Evolutionary conservation across 2,888 invertebrate genomes (phyloP).

Genomic region (Acronicta aceris): DNA sequence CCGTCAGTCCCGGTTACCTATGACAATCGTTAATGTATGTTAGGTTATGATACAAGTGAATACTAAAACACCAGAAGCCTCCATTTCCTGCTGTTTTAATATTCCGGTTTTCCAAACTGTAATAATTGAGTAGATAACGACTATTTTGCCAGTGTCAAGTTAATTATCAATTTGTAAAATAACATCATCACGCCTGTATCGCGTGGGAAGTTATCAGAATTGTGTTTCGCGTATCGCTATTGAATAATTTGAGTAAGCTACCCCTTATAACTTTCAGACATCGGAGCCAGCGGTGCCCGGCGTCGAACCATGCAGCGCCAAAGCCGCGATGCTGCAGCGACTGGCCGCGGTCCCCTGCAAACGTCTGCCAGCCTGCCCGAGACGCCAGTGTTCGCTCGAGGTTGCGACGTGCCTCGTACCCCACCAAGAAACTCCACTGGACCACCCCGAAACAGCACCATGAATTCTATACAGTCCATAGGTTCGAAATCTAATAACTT

Average conservation of each 20-base stretch:
- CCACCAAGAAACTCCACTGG: conserved; percentile 92
- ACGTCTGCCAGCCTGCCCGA: conserved; percentile 96
- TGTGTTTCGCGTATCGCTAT: too few relatives aligned
- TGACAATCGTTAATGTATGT: too few relatives aligned
- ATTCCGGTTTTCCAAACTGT: too few relatives aligned
- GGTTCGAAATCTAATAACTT: conserved; percentile 63
- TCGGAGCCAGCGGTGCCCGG: conserved; percentile 83
- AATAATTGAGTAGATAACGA: too few relatives aligned
- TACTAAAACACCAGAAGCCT: too few relatives aligned
- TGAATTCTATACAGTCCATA: conserved; percentile 89
- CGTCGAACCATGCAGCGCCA: conserved; percentile 87
- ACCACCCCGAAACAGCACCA: conserved; percentile 90
- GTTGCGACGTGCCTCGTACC: conserved; percentile 95
- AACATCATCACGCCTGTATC: too few relatives aligned
- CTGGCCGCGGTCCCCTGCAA: conserved; percentile 91
- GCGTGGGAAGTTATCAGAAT: too few relatives aligned
- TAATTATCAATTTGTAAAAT: too few relatives aligned
- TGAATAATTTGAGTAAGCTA: too few relatives aligned
- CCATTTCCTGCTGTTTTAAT: neutral
- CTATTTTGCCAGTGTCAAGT: too few relatives aligned
- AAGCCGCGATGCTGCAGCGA: conserved; percentile 74
- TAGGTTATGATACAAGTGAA: too few relatives aligned
- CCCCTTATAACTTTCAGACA: conserved; percentile 71
- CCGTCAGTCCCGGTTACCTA: too few relatives aligned
- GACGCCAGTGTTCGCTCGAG: conserved; percentile 95